A percentile compares a stretch with the other conserved stretches of the same genome.
Evolutionary conservation across 1,140 invertebrate species (phyloP).

Genomic region (Pemphigus obesinymphae): DNA sequence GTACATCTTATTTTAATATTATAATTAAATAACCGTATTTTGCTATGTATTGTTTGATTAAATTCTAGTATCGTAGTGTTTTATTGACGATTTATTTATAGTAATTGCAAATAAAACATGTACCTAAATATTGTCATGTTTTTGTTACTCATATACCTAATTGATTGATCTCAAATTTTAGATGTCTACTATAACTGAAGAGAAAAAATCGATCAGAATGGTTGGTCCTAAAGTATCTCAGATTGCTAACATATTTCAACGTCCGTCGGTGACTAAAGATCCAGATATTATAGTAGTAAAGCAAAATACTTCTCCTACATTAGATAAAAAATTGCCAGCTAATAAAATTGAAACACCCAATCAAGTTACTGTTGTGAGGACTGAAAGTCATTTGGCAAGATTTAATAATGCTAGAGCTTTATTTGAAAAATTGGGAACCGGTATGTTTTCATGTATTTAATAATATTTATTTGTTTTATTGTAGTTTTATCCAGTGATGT

Average conservation of each 20-base stretch:
- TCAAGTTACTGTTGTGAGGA: constrained; percentile 71
- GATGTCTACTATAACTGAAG: constrained; percentile 25
- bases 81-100: neutral
- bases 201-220: constrained; percentile 49
- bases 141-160: neutral
- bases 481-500: neutral
- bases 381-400: constrained; percentile 80
- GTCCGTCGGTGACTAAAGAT: constrained; percentile 39
- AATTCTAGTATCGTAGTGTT: neutral
- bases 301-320: constrained; percentile 4
- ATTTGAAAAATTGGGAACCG: constrained; percentile 78
- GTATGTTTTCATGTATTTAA: too few relatives aligned
- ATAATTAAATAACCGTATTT: neutral
- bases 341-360: constrained; percentile 52
- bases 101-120: neutral
- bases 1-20: neutral
- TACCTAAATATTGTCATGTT: neutral
- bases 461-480: neutral
- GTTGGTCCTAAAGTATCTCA: constrained; percentile 80
- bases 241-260: constrained; percentile 83
- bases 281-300: constrained; percentile 39
- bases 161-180: neutral
- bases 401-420: constrained; percentile 89
- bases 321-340: constrained; percentile 29
- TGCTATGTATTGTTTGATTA: neutral